Evolutionary conservation across 2,888 invertebrate species (phyloP), one percentile per base, ranked within the genome.

Genomic region (Miltochrista miniata): DNA sequence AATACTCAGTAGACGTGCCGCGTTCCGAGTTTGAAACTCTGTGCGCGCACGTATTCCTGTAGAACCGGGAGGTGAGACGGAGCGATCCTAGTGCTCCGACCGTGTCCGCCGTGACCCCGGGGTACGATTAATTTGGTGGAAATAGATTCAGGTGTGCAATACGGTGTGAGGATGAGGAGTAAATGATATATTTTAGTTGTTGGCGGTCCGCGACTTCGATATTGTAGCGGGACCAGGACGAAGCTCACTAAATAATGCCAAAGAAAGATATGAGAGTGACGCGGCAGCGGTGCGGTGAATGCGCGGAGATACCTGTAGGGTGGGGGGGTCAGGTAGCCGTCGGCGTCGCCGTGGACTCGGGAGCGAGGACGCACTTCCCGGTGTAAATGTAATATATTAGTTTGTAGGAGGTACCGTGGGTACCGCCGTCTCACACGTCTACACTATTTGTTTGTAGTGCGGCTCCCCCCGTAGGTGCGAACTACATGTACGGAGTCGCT

Each of bases 241-340:
- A 83, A 87, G 87, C 89, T 88, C 90, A 89, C 87, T 90, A 85
- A 79, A 87, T 83, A 90, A 90, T 90, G 89, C 90, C 90, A 90
- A 90, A 90, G 90, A 90, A 86, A 79, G 85, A 81, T 71, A 81
- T 70, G 74, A 78, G 82, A 79, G 73, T 76, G 83, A 78, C 74
- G 71, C 59, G 59, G 67, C 61, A 70, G 76, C 76, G 79, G 74
- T 73, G 72, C 64, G 72, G 63, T 70, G 79, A 65, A 74, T 76
- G 79, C 78, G 78, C 75, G 74, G 76, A 72, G 76, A 79, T 76
- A 75, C 63, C 58, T 76, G 79, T 73, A 69, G 80, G 78, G 68
- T 71, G 79, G 65, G 73, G 76, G 79, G 79, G 68, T 70, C 72
- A 68, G 63, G 75, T 82, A 76, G 59, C 65, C 70, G 80, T 74